A percentile compares a stretch with the other conserved stretches of the same genome.
phyloP scores from a whole-genome alignment of 2,888 invertebrate species.

The Dryadula phaetusa region DNA sequence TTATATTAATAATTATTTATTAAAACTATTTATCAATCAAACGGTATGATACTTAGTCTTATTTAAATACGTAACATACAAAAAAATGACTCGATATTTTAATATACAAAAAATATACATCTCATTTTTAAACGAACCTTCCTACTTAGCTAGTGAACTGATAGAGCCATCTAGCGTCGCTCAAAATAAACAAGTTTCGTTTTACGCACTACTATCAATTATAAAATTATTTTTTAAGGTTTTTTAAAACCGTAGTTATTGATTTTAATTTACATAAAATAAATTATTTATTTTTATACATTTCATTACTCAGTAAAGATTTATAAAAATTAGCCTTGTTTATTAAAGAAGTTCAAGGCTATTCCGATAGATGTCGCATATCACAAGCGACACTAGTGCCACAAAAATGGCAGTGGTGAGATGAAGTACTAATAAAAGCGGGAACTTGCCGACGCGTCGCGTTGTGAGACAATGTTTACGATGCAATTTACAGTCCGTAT shows the following conservation, averaged over 20 bases:
- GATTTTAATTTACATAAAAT: neutral
- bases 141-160: neutral
- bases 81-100: too few relatives aligned
- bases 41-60: too few relatives aligned
- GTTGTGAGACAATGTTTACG: constrained; percentile 71
- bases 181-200: neutral
- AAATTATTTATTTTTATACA: neutral
- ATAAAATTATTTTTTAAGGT: too few relatives aligned
- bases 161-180: neutral
- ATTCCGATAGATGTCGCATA: constrained; percentile 66
- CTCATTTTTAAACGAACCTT: too few relatives aligned
- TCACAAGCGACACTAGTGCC: constrained; percentile 52
- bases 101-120: neutral
- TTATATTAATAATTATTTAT: too few relatives aligned
- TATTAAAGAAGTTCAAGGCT: constrained; percentile 58
- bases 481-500: constrained; percentile 79
- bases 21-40: too few relatives aligned
- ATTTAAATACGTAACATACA: too few relatives aligned
- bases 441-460: constrained; percentile 51
- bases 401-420: constrained; percentile 48
- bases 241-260: too few relatives aligned
- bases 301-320: neutral
- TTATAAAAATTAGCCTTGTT: neutral
- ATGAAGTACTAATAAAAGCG: constrained; percentile 55
- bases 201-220: too few relatives aligned